Conservation (phyloP, 1,140 invertebrate genomes). For the Bombus balteatus region DNA sequence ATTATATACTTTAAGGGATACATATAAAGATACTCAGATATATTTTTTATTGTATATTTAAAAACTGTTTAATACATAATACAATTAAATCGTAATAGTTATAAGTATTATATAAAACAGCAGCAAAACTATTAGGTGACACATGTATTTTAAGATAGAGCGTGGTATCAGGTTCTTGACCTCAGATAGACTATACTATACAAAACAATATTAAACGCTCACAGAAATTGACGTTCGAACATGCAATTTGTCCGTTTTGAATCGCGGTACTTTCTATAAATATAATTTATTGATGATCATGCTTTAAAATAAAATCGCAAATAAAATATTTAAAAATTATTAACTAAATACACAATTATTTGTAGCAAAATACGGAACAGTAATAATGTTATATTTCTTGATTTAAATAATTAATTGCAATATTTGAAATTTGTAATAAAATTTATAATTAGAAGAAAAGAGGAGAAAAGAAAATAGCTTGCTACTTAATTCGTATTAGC, state of each 20-base stretch:
- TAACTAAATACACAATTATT: not conserved
- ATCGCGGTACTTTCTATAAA: not conserved
- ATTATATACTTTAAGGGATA: not conserved
- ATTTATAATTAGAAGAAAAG: not conserved
- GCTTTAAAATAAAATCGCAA: not conserved
- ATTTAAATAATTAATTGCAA: not conserved
- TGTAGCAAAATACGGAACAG: not conserved
- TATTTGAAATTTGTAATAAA: not conserved
- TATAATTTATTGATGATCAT: not conserved
- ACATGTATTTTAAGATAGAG: constrained; percentile 51
- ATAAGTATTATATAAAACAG: constrained; percentile 2
- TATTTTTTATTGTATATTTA: constrained; percentile 15
- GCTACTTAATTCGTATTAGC: not conserved
- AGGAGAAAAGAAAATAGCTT: not conserved
- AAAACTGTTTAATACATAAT: not conserved
- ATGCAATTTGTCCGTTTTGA: not conserved
- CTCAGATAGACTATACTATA: constrained; percentile 43
- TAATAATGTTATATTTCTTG: not conserved
- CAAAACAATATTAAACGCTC: constrained; percentile 8
- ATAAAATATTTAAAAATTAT: not conserved
- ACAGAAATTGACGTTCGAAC: constrained; percentile 43
- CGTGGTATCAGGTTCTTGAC: constrained; percentile 65
- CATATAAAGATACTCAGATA: constrained; percentile 15
- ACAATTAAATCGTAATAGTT: not conserved
- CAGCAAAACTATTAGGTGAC: not conserved